Evolutionary conservation across 2,113 vertebrate species (phyloP).

Genomic region (Equus quagga): DNA sequence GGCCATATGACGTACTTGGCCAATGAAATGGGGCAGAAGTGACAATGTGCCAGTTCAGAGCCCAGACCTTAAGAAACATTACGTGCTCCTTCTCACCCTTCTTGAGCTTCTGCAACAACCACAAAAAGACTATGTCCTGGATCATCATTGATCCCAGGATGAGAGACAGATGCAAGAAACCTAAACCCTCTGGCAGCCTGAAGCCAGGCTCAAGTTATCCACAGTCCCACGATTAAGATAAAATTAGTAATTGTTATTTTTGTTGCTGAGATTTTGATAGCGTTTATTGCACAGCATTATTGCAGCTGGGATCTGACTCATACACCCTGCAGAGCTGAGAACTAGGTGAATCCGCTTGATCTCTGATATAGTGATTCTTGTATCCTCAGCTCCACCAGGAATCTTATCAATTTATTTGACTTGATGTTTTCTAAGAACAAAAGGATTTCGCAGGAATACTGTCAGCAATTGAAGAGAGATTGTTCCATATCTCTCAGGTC

Average conservation of each 20-base stretch:
- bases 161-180: background rate
- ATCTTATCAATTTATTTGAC: background rate
- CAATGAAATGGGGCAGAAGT: background rate
- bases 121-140: background rate
- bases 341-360: background rate
- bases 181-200: background rate
- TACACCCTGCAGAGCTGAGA: background rate
- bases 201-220: background rate
- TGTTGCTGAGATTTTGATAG: background rate
- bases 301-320: background rate
- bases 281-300: background rate
- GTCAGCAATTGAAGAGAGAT: background rate
- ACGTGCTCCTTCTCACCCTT: background rate
- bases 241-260: background rate
- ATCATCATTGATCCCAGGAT: background rate
- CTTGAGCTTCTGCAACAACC: background rate
- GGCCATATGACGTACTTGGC: background rate
- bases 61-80: background rate
- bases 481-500: background rate
- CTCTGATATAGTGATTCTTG: background rate
- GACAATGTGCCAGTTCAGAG: background rate
- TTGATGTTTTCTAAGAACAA: background rate
- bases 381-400: background rate
- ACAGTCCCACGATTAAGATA: background rate
- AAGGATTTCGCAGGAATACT: background rate